Evolutionary conservation across 2,888 invertebrate genomes (phyloP), one percentile per base, ranked within the genome.

Genomic region (Drosophila histrio): DNA sequence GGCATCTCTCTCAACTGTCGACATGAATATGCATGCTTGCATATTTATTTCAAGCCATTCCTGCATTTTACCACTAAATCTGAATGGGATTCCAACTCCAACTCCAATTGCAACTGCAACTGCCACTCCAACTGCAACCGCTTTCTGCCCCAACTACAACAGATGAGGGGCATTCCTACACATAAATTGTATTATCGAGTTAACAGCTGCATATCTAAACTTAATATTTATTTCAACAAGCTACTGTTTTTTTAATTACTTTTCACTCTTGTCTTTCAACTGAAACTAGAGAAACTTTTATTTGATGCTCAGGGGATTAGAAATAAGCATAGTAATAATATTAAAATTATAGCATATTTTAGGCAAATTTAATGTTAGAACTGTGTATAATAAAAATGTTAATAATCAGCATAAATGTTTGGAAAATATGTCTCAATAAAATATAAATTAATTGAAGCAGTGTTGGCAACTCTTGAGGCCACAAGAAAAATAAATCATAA

Each of bases 1-100:
- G 85, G 81, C 81, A 81, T 82, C 79, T 57, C 56, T 82, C 79
- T 57, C 56, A 50, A 58, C 61, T 62, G 53, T 34, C 28, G 47
- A 56, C 59, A 72, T 72, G 72, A 72, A 72, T 72, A 74, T 73
- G 70, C 65, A 76, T 60, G 64, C 47, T 46, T 74, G 77, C 65
- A 76, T 65, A 76, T 65, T 61, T 71, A 58, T 71, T 32, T 32
- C n/a, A 5, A 7, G 57, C 49, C 53, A 56, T 63, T 46, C 46
- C 62, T 72, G 61, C 60, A 72, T 72, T 67, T 73, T 39, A 34
- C 36, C 52, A 44, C 67, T 36, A 61, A 62, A 70, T 73, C 68
- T 62, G 59, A 70, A 72, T 69, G 59, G 59, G 53, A 67, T 44
- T 30, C 54, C 53, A 72, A 56, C 73, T 57, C n/a, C 19, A 15